phyloP scores from a whole-genome alignment of 2,888 invertebrate genomes.

The Standfussiana lucernea region DNA sequence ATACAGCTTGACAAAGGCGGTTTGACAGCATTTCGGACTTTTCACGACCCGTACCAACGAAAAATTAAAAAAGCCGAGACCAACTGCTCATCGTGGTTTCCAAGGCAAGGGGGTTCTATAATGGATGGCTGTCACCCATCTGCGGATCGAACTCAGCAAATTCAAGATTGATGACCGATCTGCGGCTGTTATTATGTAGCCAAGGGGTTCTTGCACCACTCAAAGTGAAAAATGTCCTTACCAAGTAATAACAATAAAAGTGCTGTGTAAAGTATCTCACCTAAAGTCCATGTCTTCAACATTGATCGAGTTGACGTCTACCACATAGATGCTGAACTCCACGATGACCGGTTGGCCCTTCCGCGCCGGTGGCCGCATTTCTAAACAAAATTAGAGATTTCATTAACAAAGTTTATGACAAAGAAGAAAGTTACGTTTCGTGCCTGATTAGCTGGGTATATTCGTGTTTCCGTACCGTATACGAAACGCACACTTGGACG shows the following conservation, averaged over 20 bases:
- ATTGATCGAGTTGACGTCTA: slow-evolving; percentile 96
- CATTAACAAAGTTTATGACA: neutral
- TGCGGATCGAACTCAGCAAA: neutral
- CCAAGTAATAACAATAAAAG: neutral
- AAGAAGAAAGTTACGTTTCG: neutral
- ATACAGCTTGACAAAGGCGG: neutral
- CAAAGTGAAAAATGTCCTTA: neutral
- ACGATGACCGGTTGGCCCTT: slow-evolving; percentile 94
- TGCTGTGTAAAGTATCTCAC: slow-evolving; percentile 82
- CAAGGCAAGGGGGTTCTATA: neutral
- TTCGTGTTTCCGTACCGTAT: neutral
- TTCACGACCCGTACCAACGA: neutral
- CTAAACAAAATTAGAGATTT: slow-evolving; percentile 84
- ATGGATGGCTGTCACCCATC: neutral
- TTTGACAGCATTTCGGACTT: neutral
- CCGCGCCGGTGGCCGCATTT: slow-evolving; percentile 94
- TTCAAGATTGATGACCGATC: neutral
- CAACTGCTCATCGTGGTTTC: neutral
- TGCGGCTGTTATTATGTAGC: neutral
- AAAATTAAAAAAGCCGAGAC: neutral
- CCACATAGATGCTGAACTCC: slow-evolving; percentile 95
- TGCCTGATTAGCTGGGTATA: neutral
- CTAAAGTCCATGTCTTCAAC: slow-evolving; percentile 97
- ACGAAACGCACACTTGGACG: neutral
- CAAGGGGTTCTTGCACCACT: too few relatives aligned